Base-by-base conservation (phyloP, 2,113 vertebrate species). In the Gorsachius goisagi region DNA sequence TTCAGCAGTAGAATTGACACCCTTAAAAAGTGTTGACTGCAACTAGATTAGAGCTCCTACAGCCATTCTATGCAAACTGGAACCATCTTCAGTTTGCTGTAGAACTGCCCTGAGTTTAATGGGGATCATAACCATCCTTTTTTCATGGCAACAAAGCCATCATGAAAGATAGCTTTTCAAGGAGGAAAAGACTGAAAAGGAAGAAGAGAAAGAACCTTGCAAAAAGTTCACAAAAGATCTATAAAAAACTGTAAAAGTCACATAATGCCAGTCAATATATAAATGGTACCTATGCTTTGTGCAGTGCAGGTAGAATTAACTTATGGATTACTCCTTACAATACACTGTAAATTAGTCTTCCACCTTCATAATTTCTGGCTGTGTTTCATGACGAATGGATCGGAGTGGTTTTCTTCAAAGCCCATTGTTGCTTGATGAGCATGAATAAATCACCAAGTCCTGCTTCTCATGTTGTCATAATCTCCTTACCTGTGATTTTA, bases 321-420 rank as follows among this genome's bases (percentile, higher is more conserved):
- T 71, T 78, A 52, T 1, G 12, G 32, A 58, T 87, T 74, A 30
- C 23, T 74, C 47, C 32, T 87, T 82, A n/a, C 11, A 59, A 17
- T 84, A 71, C 12, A 18, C 47, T 77, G 78, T 47, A 81, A 92
- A 59, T 91, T 64, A 71, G 28, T 77, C 39, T 87, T 62, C 77
- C 27, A 71, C n/a, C 26, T 78, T 74, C 47, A 55, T 52, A 1
- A 64, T 89, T 93, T 96, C 52, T 81, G 83, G 10, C 63, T 37
- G 3, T 60, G 92, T 86, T 93, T 95, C 37, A 24, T 89, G 50
- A 55, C 20, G 81, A 75, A 86, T 69, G 50, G 30, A 60, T 55
- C 74, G 45, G 33, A 85, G 63, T 58, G n/a, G 32, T 87, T 92
- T 86, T 92, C 72, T 90, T 91, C 55, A 93, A 86, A 89, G 60